A percentile compares a stretch with the other conserved stretches of the same genome.
These are phyloP conservation scores for Unio pictorum DNA, from an alignment of 2,888 invertebrate genomes.

Conservation along the genomic window DNA sequence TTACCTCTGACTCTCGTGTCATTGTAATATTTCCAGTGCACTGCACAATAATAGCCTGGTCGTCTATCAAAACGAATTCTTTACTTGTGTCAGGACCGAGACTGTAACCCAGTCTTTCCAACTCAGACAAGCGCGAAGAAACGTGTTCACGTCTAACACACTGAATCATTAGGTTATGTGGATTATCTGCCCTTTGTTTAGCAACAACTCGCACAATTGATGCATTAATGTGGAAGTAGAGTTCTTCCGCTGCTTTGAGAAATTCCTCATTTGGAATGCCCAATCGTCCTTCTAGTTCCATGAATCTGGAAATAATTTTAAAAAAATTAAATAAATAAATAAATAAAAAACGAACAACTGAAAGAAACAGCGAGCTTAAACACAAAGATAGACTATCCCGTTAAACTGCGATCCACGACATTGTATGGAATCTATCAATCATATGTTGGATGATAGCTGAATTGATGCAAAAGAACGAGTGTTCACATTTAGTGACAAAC, in stretches of 20 bases:
- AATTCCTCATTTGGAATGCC: constrained; percentile 1
- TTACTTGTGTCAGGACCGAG: constrained; percentile 3
- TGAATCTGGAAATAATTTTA: not conserved
- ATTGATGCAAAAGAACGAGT: no score
- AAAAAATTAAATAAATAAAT: no score
- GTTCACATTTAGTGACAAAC: no score
- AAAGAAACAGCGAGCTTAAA: no score
- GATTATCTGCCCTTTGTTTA: constrained; percentile 4
- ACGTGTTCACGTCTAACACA: constrained; percentile 4
- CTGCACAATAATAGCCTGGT: not conserved
- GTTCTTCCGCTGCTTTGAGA: constrained; percentile 3
- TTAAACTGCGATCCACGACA: no score
- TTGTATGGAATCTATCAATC: no score
- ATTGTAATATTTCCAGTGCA: constrained; percentile 5
- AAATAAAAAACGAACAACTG: no score
- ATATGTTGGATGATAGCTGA: no score
- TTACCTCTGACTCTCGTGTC: not conserved
- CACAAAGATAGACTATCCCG: no score
- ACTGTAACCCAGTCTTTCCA: constrained; percentile 1
- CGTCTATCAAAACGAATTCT: constrained; percentile 4
- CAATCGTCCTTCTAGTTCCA: not conserved
- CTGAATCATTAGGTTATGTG: not conserved
- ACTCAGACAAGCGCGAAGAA: constrained; percentile 1
- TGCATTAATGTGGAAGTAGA: constrained; percentile 1
- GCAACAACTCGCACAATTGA: constrained; percentile 5